These are phyloP conservation scores for Drosophila mulleri DNA, from an alignment of 2,888 invertebrate species.

Conservation along the genomic window DNA sequence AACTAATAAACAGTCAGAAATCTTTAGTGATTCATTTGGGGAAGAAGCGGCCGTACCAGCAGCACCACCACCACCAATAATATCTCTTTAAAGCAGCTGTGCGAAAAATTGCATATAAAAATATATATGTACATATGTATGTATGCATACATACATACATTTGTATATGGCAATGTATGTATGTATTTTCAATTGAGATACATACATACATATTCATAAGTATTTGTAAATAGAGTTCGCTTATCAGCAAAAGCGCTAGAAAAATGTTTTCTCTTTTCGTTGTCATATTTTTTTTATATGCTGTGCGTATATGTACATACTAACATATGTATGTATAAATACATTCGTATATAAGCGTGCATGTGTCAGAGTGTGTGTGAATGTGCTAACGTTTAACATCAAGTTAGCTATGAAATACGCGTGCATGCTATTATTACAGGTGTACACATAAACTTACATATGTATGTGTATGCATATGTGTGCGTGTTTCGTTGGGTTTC, in stretches of 20 bases:
- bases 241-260: constrained; percentile 73
- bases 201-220: not conserved
- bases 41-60: constrained; percentile 8
- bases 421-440: constrained; percentile 46
- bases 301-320: constrained; percentile 45
- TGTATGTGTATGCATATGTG: not conserved
- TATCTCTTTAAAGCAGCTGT: constrained; percentile 47
- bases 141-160: constrained; percentile 6
- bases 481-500: constrained; percentile 10
- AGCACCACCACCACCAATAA: not conserved
- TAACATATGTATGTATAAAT: constrained; percentile 10
- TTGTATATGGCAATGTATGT: constrained; percentile 8
- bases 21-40: constrained; percentile 51
- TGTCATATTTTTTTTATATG: constrained; percentile 66
- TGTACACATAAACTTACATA: constrained; percentile 16
- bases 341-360: constrained; percentile 19
- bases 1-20: constrained; percentile 48
- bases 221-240: constrained; percentile 46
- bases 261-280: constrained; percentile 64
- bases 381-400: constrained; percentile 23
- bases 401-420: constrained; percentile 41
- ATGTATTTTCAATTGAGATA: not conserved
- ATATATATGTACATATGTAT: constrained; percentile 24
- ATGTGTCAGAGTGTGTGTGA: constrained; percentile 9
- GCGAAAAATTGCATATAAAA: constrained; percentile 33